Percentiles rank a stretch among this genome's conserved stretches.
These are phyloP conservation scores for Ceratothoa steindachneri DNA, from an alignment of 2,888 invertebrate species.

Conservation along the genomic window DNA sequence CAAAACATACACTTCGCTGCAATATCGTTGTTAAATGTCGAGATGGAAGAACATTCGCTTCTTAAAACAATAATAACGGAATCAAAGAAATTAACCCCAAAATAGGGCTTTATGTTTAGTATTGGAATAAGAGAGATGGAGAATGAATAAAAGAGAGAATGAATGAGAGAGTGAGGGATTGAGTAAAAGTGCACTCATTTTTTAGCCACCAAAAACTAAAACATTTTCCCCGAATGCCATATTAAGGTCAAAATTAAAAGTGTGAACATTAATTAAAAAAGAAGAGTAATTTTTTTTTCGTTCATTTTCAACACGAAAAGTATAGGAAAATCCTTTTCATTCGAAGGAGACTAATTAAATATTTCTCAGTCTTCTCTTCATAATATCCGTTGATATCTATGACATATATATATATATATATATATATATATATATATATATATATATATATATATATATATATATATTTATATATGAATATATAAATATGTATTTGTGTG, in stretches of 20 bases:
- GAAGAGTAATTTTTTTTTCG: background rate
- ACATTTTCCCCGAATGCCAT: background rate
- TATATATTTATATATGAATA: conserved; percentile 10
- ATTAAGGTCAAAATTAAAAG: background rate
- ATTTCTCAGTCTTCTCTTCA: background rate
- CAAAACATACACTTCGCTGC: too few relatives aligned
- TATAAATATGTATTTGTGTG: background rate
- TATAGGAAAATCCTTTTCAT: background rate
- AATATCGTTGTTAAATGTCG: too few relatives aligned
- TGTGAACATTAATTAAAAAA: background rate
- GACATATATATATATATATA: conserved; percentile 6
- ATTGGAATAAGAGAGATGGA: too few relatives aligned
- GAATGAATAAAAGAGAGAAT: background rate
- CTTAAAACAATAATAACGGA: too few relatives aligned
- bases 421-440: conserved; percentile 9
- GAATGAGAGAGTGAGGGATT: background rate
- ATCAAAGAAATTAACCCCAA: too few relatives aligned
- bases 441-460: conserved; percentile 15
- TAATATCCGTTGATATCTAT: background rate
- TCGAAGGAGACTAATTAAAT: background rate
- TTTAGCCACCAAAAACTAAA: background rate
- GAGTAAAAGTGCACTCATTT: background rate
- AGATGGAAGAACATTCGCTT: too few relatives aligned
- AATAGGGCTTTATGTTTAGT: too few relatives aligned
- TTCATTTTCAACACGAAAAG: background rate